Evolutionary conservation across 2,797 vertebrate species (phyloP), one percentile per base, ranked within the genome.

Genomic region (Cetoscarus ocellatus): DNA sequence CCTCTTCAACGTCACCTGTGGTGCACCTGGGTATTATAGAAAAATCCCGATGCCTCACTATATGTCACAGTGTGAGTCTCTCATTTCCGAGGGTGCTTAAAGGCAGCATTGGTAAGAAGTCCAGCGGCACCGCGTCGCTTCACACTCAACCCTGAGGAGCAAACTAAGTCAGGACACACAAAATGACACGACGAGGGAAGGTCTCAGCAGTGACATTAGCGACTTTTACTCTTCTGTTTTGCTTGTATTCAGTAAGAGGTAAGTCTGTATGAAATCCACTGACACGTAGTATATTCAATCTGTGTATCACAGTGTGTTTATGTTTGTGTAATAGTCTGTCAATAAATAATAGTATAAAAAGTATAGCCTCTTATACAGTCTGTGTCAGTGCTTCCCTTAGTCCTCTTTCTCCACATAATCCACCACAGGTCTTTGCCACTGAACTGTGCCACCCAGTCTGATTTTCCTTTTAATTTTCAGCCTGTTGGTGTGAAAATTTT

Each of bases 211-310:
- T 57, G 40, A 56, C 50, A 61, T 8, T 82, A 39, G 51, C 75
- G 18, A 6, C 74, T 17, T 68, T 75, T 10, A 38, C 64, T 55
- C 61, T 92, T 15, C 45, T 93, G 0, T 40, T 86, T 43, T 82
- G 67, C 39, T 42, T 90, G 61, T 61, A 14, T 64, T 82, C 85
- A 60, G 88, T 89, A 52, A 84, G 70, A 84, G 93, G 93, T 94
- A 85, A 90, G 92, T 83, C 14, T 0, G 40, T 34, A 12, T 48
- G 36, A 11, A 27, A 61, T 54, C 9, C 39, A 35, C 3, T 39
- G 9, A 64, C 39, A 61, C 56, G 14, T 38, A 51, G 61, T 14
- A 18, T 40, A 68, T 59, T 40, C 12, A 10, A 67, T 55, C 8
- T 7, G 5, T 49, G 54, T 7, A 52, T 56, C 58, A 27, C 35